Percentiles rank a stretch among this genome's conserved stretches.
Conservation (phyloP, 2,888 invertebrate genomes). For the Plagodis dolabraria region DNA sequence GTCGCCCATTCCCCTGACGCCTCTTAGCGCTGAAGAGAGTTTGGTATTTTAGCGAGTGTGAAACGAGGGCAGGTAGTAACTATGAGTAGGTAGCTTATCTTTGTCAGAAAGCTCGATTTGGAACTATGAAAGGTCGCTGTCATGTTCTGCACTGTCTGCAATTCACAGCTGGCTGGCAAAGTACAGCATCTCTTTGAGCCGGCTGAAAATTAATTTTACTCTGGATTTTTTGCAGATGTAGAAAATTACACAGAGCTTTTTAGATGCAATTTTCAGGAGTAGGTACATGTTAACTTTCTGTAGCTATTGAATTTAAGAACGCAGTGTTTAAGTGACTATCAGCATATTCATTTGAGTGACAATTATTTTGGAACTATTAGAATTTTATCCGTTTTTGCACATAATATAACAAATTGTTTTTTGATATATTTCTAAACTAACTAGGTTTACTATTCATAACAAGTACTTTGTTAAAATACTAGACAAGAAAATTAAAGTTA, state of each 20-base stretch:
- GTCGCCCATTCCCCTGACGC: neutral
- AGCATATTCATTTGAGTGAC: too few relatives aligned
- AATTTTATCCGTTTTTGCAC: too few relatives aligned
- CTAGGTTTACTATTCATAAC: too few relatives aligned
- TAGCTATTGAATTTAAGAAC: too few relatives aligned
- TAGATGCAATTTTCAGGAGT: too few relatives aligned
- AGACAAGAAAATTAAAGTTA: too few relatives aligned
- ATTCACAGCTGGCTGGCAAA: neutral
- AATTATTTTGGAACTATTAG: too few relatives aligned
- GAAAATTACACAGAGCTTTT: neutral
- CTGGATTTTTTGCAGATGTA: neutral
- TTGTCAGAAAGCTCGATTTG: slow-evolving; percentile 36
- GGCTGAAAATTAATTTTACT: neutral
- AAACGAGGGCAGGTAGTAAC: slow-evolving; percentile 1
- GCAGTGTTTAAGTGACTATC: too few relatives aligned
- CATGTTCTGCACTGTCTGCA: slow-evolving; percentile 3
- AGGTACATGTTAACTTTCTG: too few relatives aligned
- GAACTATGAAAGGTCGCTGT: neutral
- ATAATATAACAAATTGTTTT: too few relatives aligned
- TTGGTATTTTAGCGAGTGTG: slow-evolving; percentile 30
- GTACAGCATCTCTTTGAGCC: neutral
- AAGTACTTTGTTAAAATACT: too few relatives aligned
- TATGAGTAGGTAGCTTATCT: slow-evolving; percentile 47
- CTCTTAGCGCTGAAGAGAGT: slow-evolving; percentile 6
- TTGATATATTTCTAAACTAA: too few relatives aligned